phyloP scores from a whole-genome alignment of 2,113 vertebrate genomes.

The Chloropsis hardwickii region DNA sequence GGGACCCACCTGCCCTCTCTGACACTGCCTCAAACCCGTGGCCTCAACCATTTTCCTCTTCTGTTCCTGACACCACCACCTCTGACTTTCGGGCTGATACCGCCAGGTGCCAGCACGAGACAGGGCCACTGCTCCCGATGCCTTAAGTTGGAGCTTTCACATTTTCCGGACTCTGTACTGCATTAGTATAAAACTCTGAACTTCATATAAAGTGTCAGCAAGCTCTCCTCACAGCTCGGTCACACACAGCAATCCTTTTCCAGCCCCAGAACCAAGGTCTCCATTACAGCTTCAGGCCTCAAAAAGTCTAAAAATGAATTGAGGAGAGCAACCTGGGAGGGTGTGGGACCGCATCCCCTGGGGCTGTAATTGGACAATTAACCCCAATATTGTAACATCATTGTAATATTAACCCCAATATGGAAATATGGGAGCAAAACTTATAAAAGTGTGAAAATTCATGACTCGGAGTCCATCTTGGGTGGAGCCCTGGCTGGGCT shows the following conservation, averaged over 20 bases:
- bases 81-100: neutral
- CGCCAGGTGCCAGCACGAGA: neutral
- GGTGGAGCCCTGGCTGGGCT: neutral
- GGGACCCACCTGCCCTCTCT: neutral
- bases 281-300: accelerated
- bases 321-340: too few relatives aligned
- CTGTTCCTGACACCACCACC: neutral
- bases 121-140: neutral
- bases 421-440: neutral
- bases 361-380: neutral
- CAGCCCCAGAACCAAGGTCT: neutral
- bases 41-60: neutral
- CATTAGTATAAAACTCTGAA: neutral
- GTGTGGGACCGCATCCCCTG: neutral
- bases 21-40: neutral
- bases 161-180: accelerated
- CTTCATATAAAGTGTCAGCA: accelerated
- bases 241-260: neutral
- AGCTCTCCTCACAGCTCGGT: too few relatives aligned
- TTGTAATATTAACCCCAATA: neutral
- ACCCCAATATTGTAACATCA: too few relatives aligned
- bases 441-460: neutral
- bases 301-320: neutral
- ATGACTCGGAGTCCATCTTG: accelerated
- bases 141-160: accelerated